Conservation (phyloP, 2,888 invertebrate genomes). For the Pachycephus smyrnensis region DNA sequence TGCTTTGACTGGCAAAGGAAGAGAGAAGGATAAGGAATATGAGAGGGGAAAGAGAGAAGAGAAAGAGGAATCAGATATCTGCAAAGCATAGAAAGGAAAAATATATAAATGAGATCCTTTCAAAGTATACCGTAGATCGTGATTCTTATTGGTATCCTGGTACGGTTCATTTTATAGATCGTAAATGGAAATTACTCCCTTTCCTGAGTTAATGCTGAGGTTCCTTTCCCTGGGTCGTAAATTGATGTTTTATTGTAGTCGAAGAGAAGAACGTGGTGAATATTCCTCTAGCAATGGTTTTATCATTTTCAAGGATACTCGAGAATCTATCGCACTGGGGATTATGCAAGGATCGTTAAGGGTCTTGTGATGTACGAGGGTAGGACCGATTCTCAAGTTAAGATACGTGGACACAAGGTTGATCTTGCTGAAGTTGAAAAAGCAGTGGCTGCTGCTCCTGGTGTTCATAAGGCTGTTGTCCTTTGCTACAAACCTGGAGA, state of each 20-base stretch:
- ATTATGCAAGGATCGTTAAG: constrained; percentile 80
- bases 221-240: background rate
- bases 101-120: background rate
- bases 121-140: background rate
- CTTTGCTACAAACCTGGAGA: constrained; percentile 83
- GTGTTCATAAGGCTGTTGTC: constrained; percentile 82
- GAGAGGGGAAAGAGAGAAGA: background rate
- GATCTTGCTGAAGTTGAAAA: constrained; percentile 88
- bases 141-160: background rate
- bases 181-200: background rate
- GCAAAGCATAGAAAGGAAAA: background rate
- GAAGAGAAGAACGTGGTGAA: background rate
- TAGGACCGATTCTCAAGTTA: constrained; percentile 86
- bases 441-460: constrained; percentile 73
- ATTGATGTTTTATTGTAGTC: background rate
- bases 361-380: constrained; percentile 82
- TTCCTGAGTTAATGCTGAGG: background rate
- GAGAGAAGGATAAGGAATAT: background rate
- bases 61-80: background rate
- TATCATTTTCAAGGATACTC: constrained; percentile 71
- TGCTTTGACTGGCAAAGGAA: background rate
- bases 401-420: constrained; percentile 88
- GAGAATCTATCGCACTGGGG: constrained; percentile 85
- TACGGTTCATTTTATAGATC: background rate
- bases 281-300: background rate